These are phyloP conservation scores for Lutraria rhynchaena DNA, from an alignment of 1,140 invertebrate genomes.

Conservation along the genomic window DNA sequence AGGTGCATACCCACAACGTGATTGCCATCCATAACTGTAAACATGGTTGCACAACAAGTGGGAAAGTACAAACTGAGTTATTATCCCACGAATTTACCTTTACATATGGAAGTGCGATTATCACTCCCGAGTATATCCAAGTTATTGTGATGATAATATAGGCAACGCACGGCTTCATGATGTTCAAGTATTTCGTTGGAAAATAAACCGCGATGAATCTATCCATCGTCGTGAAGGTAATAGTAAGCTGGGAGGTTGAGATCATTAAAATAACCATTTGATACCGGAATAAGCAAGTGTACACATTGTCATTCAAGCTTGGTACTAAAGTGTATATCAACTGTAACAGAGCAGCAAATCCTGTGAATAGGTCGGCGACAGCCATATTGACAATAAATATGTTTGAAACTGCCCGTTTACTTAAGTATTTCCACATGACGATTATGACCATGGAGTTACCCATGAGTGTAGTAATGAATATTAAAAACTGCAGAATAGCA, in stretches of 20 bases:
- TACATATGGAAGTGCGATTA: conserved; percentile 29
- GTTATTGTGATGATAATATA: conserved; percentile 23
- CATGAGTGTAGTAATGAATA: conserved; percentile 52
- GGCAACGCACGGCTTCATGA: conserved; percentile 38
- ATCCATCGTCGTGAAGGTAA: conserved; percentile 60
- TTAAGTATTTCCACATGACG: conserved; percentile 55
- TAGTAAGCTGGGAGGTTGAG: conserved; percentile 49
- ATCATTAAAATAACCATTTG: conserved; percentile 47
- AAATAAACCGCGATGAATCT: conserved; percentile 61
- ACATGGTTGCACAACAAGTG: conserved; percentile 8
- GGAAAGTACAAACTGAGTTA: conserved; percentile 26
- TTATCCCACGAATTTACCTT: conserved; percentile 56
- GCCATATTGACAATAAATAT: conserved; percentile 61
- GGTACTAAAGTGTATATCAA: conserved; percentile 56
- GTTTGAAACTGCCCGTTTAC: conserved; percentile 53
- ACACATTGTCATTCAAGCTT: conserved; percentile 15
- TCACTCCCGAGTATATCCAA: conserved; percentile 39
- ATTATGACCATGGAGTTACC: conserved; percentile 61
- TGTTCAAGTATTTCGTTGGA: conserved; percentile 47
- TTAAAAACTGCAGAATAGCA: conserved; percentile 52
- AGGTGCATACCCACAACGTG: conserved; percentile 37
- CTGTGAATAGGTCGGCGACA: conserved; percentile 60
- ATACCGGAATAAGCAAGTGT: conserved; percentile 54
- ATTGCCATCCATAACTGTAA: conserved; percentile 16
- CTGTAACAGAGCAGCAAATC: conserved; percentile 46